phyloP scores from a whole-genome alignment of 2,797 vertebrate species.

The Kryptolebias ocellatus region DNA sequence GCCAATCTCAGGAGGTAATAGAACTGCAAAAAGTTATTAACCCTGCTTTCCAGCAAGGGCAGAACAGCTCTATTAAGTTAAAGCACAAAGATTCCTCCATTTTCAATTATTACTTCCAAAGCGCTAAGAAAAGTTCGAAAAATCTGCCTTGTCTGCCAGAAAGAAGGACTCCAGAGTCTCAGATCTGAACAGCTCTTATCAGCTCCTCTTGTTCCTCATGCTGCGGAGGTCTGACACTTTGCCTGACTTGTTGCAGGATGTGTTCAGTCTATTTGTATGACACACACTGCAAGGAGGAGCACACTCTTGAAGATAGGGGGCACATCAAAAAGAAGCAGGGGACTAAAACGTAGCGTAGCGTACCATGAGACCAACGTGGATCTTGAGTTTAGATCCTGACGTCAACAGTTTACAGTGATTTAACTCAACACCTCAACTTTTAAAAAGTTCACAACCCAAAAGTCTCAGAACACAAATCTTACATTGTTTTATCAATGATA shows the following conservation, averaged over 20 bases:
- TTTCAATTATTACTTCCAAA: conserved; percentile 72
- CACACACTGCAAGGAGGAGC: conserved; percentile 56
- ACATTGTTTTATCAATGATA: too few relatives aligned
- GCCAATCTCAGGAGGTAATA: conserved; percentile 82
- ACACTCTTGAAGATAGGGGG: conserved; percentile 40
- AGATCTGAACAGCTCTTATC: conserved; percentile 68
- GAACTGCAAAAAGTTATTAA: conserved; percentile 85
- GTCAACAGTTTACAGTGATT: neutral
- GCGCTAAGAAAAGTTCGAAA: conserved; percentile 53
- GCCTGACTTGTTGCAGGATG: conserved; percentile 61
- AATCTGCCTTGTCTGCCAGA: conserved; percentile 53
- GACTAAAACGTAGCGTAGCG: conserved; percentile 9
- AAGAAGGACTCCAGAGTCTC: conserved; percentile 50
- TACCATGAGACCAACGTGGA: neutral
- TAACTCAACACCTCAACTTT: conserved; percentile 4
- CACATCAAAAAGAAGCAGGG: conserved; percentile 37
- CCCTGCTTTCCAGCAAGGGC: conserved; percentile 65
- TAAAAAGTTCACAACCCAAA: neutral
- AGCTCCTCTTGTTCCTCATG: conserved; percentile 61
- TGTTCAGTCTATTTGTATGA: conserved; percentile 64
- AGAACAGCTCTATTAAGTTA: conserved; percentile 74
- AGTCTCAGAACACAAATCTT: neutral
- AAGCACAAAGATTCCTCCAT: conserved; percentile 72
- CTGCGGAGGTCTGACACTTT: conserved; percentile 32
- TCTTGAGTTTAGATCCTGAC: conserved; percentile 4